Conservation (phyloP, 2,113 vertebrate genomes). For the Varanus komodoensis region DNA sequence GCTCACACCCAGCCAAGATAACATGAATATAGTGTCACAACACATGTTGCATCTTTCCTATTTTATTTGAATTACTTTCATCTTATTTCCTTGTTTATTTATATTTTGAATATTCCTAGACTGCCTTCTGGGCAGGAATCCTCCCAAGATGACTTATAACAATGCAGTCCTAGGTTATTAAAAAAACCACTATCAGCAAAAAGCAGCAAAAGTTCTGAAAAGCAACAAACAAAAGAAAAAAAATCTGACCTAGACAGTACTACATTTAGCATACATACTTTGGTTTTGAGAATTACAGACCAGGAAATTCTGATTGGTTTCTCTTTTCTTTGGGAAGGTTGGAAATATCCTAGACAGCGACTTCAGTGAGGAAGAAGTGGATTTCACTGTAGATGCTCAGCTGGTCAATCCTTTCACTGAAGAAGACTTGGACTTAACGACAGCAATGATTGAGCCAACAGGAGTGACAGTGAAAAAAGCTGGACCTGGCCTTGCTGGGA, state of each 20-base stretch:
- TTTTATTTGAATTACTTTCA: no score
- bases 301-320: background rate
- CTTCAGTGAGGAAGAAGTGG: background rate
- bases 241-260: no score
- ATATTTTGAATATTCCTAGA: no score
- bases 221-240: no score
- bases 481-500: constrained; percentile 23
- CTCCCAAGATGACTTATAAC: no score
- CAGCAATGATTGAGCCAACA: constrained; percentile 61
- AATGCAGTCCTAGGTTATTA: no score
- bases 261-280: background rate
- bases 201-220: no score
- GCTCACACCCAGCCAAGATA: background rate
- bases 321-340: constrained; percentile 41
- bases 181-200: no score
- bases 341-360: constrained; percentile 57
- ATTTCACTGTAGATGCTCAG: constrained; percentile 51
- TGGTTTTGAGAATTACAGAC: background rate
- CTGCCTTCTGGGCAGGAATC: no score
- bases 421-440: constrained; percentile 66
- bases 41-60: no score
- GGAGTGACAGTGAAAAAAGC: constrained; percentile 66
- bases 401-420: constrained; percentile 62
- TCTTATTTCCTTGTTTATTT: no score
- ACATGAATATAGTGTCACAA: background rate